Base-by-base conservation (phyloP, 2,888 invertebrate genomes). In the Eristalinus sepulchralis region DNA sequence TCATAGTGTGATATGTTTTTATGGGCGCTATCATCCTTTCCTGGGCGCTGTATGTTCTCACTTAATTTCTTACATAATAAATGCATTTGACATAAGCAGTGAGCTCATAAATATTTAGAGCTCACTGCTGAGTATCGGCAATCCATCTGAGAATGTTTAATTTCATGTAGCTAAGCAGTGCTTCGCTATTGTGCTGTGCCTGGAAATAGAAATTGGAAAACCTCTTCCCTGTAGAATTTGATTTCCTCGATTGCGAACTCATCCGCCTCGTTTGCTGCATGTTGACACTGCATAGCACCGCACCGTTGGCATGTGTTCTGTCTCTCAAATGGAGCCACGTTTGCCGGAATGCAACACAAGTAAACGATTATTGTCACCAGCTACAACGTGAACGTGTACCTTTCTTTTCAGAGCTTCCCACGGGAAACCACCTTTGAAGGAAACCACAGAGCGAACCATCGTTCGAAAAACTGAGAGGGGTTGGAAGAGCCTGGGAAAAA, bases 331-430 rank as follows among this genome's bases (percentile, higher is more conserved):
- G 63, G 62, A 70, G 70, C 75, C 70, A 78, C 73, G 72, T 78
- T 77, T 73, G 55, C 75, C 71, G 75, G 62, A 73, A 86, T 79
- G 86, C 83, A 71, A 63, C 66, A 75, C 64, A 78, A 83, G 83
- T 75, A 79, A 79, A 75, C 86, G 86, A 86, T 83, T 86, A 86
- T 82, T 83, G 75, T 86, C 86, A 83, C 86, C 86, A 86, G 81
- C 31, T 79, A 73, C 68, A 75, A 75, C 70, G 66, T 66, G 62
- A 81, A 71, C 34, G 47, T 78, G 73, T 47, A 71, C 47, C 64
- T 83, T 63, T 8, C 17, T 27, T 24, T 11, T 60, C 22, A 9
- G n/a, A 10, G 31, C 33, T 68, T 22, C 60, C 62, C 39, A 33
- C 13, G 39, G 39, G 33, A 39, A 62, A 62, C 55, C 39, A 59